These are phyloP conservation scores for Corythornis cristatus DNA, from an alignment of 2,113 vertebrate genomes.

Conservation along the genomic window DNA sequence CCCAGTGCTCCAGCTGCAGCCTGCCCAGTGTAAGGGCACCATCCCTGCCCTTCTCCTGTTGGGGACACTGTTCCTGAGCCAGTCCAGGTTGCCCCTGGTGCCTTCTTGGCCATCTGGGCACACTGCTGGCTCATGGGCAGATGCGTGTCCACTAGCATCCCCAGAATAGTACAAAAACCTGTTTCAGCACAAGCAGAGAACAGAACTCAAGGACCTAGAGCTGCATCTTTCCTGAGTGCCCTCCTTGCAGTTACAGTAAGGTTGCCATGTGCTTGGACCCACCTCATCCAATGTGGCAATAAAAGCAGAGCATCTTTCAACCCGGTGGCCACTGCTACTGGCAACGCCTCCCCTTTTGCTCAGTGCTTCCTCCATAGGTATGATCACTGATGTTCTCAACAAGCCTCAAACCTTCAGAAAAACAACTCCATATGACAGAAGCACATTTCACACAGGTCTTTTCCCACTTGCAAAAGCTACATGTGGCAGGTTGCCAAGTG, in stretches of 20 bases:
- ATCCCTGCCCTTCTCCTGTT: no score
- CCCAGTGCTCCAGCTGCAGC: no score
- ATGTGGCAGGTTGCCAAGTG: background rate
- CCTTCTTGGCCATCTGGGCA: no score
- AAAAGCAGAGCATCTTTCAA: background rate
- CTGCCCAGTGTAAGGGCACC: no score
- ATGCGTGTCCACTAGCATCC: no score
- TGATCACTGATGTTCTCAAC: background rate
- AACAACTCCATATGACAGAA: background rate
- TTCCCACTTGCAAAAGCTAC: background rate
- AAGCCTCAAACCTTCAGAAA: background rate
- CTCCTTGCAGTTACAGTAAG: background rate
- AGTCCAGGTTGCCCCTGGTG: no score
- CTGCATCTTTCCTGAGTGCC: accelerated
- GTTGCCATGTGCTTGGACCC: background rate
- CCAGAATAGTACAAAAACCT: background rate
- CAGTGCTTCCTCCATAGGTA: background rate
- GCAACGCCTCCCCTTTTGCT: background rate
- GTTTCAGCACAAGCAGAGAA: background rate
- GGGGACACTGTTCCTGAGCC: no score
- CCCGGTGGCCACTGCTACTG: background rate
- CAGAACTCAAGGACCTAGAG: background rate
- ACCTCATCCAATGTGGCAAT: background rate
- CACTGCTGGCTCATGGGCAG: no score
- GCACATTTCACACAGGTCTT: background rate